These are phyloP conservation scores for Amorpha juglandis DNA, from an alignment of 2,888 invertebrate species.

Conservation along the genomic window DNA sequence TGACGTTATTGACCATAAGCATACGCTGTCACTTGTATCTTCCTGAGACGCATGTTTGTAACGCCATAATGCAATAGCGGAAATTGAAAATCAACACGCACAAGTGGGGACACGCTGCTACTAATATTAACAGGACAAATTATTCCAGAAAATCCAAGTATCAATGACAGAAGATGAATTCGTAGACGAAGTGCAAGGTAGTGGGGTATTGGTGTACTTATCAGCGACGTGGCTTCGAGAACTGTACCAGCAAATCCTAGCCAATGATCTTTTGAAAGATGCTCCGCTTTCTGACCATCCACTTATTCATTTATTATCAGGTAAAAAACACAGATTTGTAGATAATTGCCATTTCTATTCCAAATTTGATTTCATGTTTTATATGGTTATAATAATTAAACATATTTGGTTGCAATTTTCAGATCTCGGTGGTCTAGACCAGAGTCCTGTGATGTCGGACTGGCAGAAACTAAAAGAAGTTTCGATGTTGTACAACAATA, in stretches of 20 bases:
- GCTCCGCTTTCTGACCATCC: conserved; percentile 89
- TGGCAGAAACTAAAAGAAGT: conserved; percentile 94
- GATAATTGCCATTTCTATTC: not conserved
- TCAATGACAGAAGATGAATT: conserved; percentile 93
- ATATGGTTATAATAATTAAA: no score
- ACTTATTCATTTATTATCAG: conserved; percentile 89
- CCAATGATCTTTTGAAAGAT: conserved; percentile 88
- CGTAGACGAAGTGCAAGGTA: conserved; percentile 95
- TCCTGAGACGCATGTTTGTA: no score
- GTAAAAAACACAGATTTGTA: conserved; percentile 66
- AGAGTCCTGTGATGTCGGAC: conserved; percentile 93
- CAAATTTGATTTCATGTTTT: no score
- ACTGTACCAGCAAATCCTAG: conserved; percentile 93
- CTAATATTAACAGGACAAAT: not conserved
- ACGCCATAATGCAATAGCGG: no score
- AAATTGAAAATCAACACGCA: no score
- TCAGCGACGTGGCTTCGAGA: conserved; percentile 97
- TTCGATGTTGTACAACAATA: conserved; percentile 85
- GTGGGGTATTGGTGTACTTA: conserved; percentile 95
- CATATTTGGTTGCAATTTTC: conserved; percentile 32
- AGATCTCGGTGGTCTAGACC: conserved; percentile 93
- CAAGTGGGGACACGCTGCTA: no score
- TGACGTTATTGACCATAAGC: no score
- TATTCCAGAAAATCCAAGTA: conserved; percentile 58
- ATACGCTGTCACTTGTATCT: no score